Conservation (phyloP, 2,113 vertebrate genomes). For the Sciurus niger region DNA sequence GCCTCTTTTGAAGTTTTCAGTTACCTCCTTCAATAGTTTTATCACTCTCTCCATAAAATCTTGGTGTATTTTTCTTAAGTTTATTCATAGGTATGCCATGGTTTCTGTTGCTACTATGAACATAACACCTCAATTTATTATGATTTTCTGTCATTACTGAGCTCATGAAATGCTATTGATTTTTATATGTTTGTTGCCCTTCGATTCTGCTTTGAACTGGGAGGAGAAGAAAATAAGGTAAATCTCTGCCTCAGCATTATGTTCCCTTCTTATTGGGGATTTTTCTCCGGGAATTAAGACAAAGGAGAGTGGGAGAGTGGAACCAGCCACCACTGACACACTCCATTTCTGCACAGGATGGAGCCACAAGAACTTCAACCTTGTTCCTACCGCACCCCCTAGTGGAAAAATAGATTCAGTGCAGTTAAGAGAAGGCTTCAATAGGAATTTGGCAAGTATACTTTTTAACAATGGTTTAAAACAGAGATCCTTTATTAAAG, state of each 20-base stretch:
- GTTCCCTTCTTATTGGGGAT: neutral
- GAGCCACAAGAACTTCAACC: neutral
- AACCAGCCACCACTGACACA: rapidly evolving
- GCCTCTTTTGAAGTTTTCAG: neutral
- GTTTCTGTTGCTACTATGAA: neutral
- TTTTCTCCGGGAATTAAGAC: constrained; percentile 40
- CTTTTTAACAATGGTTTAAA: neutral
- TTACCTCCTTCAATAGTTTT: neutral
- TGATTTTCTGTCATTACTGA: neutral
- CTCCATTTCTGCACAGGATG: neutral
- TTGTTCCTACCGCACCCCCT: constrained; percentile 44
- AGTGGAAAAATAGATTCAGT: constrained; percentile 53
- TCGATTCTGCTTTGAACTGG: neutral
- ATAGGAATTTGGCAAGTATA: neutral
- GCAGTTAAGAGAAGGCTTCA: neutral
- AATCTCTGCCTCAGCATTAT: neutral
- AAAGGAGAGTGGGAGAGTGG: neutral
- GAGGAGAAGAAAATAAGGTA: neutral
- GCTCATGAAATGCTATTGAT: neutral
- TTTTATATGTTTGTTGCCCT: neutral
- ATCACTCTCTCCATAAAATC: neutral
- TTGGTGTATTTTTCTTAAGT: neutral
- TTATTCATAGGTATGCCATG: neutral
- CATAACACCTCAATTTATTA: neutral
- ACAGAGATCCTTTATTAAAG: constrained; percentile 37